phyloP scores from a whole-genome alignment of 2,888 invertebrate species.

The Colletes collaris region DNA sequence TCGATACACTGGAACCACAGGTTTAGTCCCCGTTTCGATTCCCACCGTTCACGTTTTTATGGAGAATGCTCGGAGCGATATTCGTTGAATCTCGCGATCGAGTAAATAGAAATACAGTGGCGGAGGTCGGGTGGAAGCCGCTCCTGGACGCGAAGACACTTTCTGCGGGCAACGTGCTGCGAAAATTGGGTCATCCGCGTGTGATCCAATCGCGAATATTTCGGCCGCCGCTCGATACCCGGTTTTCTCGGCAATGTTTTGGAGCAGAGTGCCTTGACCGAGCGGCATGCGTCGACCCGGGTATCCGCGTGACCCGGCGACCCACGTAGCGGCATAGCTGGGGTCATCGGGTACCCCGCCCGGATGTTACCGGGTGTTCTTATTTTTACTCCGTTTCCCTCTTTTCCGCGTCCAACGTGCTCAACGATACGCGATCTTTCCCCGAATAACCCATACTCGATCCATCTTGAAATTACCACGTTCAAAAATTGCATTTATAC shows the following conservation, averaged over 20 bases:
- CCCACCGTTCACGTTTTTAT: too few species aligned
- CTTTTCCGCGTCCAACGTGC: too few species aligned
- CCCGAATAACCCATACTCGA: too few species aligned
- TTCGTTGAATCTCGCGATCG: too few species aligned
- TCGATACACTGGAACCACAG: neutral
- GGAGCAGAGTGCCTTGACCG: slow-evolving; percentile 65
- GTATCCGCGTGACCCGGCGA: slow-evolving; percentile 76
- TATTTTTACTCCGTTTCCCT: neutral
- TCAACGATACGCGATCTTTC: too few species aligned
- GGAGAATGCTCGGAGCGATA: too few species aligned
- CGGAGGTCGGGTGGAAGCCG: neutral
- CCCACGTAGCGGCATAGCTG: slow-evolving; percentile 68
- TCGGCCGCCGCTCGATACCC: slow-evolving; percentile 21
- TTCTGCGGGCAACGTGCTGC: slow-evolving; percentile 14
- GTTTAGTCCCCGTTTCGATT: too few species aligned
- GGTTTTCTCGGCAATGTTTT: slow-evolving; percentile 42
- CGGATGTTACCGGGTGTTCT: slow-evolving; percentile 43
- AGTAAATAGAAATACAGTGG: too few species aligned
- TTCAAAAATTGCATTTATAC: too few species aligned
- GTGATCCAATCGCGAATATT: slow-evolving; percentile 26
- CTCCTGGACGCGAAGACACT: slow-evolving; percentile 4
- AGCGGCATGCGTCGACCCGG: slow-evolving; percentile 74
- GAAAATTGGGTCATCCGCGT: slow-evolving; percentile 55
- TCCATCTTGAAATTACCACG: too few species aligned
- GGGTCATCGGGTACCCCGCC: slow-evolving; percentile 71